Base-by-base conservation (phyloP, 2,888 invertebrate species). In the Sycophila texana region DNA sequence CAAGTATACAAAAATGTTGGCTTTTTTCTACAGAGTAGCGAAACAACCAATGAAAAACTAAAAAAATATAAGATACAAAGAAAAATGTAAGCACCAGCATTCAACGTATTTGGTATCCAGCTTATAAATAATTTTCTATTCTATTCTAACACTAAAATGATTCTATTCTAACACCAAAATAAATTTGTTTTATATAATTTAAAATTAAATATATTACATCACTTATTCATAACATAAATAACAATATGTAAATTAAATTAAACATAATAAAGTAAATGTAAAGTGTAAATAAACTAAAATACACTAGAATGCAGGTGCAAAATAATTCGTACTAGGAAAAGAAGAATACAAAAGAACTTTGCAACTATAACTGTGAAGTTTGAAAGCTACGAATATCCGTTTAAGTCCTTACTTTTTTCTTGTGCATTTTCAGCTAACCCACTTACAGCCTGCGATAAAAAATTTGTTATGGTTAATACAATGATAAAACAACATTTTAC, bases 391-490 rank as follows among this genome's bases (percentile, higher is more conserved):
- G 84, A 88, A 88, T 90, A 90, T 89, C 90, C 90, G 86, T 89
- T 89, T 84, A 86, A 86, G 87, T 89, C 92, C 94, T 94, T 92
- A 95, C 95, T 95, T 93, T 96, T 96, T 85, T 95, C 94, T 91
- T 94, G 94, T 84, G 93, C 92, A 84, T 94, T 94, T 89, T 96
- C 96, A 79, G 95, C 95, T 83, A 95, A 92, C 82, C 96, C 96
- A 91, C 95, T 96, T 12, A 96, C 96, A 86, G 96, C 96, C 95
- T 96, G 90, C 93, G 91, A 82, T 49, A n/a, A 65, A 65, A 91
- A 67, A 73, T 81, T 58, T 57, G 53, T 65, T 39, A 39, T 39
- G 47, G 51, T 73, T 63, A 65, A 60, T 79, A 58, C 26, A 16
- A 18, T 77, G 49, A 49, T 58, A 47, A 0, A 66, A 60, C 22